Percentiles rank a stretch among this genome's conserved stretches.
These are phyloP conservation scores for Tadarida brasiliensis DNA, from an alignment of 2,797 vertebrate genomes.

Conservation along the genomic window DNA sequence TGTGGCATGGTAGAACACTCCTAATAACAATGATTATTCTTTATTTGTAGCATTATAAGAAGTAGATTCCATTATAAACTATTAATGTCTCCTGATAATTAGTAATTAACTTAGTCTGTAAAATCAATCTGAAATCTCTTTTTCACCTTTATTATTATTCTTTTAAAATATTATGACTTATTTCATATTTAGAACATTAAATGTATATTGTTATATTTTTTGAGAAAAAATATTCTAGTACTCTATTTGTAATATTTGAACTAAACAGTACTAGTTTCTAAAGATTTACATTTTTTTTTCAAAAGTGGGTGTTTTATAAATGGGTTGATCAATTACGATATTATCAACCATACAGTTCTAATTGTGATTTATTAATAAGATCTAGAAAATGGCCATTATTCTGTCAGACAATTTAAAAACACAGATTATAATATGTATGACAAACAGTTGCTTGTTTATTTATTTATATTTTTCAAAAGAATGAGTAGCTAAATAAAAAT, in stretches of 20 bases:
- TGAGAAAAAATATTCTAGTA: neutral
- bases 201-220: neutral
- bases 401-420: constrained; percentile 47
- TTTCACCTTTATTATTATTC: neutral
- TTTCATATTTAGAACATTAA: neutral
- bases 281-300: neutral
- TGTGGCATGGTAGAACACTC: neutral
- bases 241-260: neutral
- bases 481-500: constrained; percentile 18
- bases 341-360: neutral
- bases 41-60: constrained; percentile 10
- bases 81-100: constrained; percentile 7
- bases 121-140: neutral
- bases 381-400: constrained; percentile 20
- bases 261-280: neutral
- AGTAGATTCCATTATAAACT: neutral
- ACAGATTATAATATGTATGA: neutral
- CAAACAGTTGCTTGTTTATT: neutral
- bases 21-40: neutral
- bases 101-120: neutral
- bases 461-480: neutral
- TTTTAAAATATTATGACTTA: neutral
- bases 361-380: constrained; percentile 43
- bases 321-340: constrained; percentile 14
- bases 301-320: neutral